Evolutionary conservation across 2,888 invertebrate species (phyloP).

Genomic region (Eremobia ochroleuca): DNA sequence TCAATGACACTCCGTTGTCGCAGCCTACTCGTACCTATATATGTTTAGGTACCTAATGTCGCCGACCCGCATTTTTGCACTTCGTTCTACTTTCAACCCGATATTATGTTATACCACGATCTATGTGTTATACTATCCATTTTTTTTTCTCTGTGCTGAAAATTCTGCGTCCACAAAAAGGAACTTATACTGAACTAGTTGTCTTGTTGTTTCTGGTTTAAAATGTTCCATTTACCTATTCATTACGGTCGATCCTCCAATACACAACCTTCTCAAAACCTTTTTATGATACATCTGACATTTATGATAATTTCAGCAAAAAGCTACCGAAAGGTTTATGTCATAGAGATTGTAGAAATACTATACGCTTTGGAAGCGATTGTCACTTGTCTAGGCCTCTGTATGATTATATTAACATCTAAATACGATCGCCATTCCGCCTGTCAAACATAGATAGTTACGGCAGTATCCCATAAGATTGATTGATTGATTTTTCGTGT

Average conservation of each 20-base stretch:
- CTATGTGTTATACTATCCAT: not conserved
- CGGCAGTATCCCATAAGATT: conserved; percentile 24
- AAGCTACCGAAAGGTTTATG: not conserved
- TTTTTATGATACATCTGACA: not conserved
- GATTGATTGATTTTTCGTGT: conserved; percentile 9
- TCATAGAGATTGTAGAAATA: not conserved
- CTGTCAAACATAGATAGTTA: conserved; percentile 1
- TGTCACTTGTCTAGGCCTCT: not conserved
- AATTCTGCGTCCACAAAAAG: not conserved
- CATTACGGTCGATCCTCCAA: no score
- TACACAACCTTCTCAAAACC: not conserved
- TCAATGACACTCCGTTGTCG: conserved; percentile 16
- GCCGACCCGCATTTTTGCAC: conserved; percentile 18
- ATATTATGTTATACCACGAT: not conserved
- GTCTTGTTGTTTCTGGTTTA: not conserved
- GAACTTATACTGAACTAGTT: not conserved
- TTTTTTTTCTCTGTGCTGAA: conserved; percentile 4
- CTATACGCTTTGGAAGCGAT: not conserved
- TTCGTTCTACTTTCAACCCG: not conserved
- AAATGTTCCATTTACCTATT: not conserved
- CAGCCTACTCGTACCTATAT: not conserved
- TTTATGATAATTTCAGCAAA: not conserved
- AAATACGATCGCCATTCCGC: conserved; percentile 3
- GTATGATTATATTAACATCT: not conserved
- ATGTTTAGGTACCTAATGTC: conserved; percentile 17